These are phyloP conservation scores for Temnothorax rugatulus DNA, from an alignment of 2,888 invertebrate genomes.

Conservation along the genomic window DNA sequence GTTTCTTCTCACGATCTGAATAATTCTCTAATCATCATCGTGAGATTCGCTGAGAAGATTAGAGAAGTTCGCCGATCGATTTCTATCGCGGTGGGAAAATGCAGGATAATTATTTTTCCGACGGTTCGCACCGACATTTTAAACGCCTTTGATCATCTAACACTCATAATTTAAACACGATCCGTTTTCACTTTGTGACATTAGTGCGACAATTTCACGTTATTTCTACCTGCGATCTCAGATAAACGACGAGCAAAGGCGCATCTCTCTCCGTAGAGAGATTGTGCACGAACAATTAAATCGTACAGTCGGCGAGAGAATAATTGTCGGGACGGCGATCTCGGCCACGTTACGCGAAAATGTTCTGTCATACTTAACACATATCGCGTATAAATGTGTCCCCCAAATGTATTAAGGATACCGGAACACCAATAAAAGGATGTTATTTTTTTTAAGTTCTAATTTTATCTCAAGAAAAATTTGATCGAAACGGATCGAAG, in stretches of 20 bases:
- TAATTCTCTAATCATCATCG: constrained; percentile 16
- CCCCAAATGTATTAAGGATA: neutral
- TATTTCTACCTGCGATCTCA: neutral
- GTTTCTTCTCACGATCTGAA: constrained; percentile 36
- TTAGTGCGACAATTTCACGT: constrained; percentile 12
- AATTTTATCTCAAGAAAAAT: neutral
- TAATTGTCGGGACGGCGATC: constrained; percentile 38
- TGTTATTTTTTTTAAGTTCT: neutral
- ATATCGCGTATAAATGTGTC: neutral
- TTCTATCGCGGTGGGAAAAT: neutral
- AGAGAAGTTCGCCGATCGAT: neutral
- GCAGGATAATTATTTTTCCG: neutral
- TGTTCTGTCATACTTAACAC: constrained; percentile 31
- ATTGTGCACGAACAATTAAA: constrained; percentile 62
- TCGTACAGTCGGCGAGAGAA: constrained; percentile 32
- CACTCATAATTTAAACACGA: neutral
- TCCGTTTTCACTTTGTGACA: constrained; percentile 19
- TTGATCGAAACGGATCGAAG: neutral
- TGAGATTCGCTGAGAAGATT: neutral
- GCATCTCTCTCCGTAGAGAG: constrained; percentile 38
- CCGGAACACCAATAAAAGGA: neutral
- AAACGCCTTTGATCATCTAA: neutral
- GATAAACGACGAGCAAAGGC: neutral
- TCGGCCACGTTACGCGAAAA: constrained; percentile 14
- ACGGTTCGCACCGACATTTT: neutral